Conservation (phyloP, 2,797 vertebrate species). For the Mus spretus region DNA sequence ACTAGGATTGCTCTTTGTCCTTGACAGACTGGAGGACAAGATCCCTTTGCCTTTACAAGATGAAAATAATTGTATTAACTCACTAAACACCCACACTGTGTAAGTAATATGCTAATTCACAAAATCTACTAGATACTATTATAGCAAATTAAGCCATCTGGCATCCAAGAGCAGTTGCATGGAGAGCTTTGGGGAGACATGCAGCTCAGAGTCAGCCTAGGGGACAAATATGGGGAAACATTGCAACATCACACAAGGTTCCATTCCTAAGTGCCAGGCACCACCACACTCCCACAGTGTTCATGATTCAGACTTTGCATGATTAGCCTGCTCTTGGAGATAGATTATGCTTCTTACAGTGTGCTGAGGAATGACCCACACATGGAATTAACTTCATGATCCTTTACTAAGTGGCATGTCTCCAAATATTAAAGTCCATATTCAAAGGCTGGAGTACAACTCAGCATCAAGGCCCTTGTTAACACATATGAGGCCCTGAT, state of each 20-base stretch:
- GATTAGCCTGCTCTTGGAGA: slow-evolving; percentile 55
- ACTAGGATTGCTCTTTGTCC: slow-evolving; percentile 20
- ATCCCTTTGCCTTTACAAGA: slow-evolving; percentile 39
- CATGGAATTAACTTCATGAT: neutral
- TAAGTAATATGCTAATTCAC: slow-evolving; percentile 13
- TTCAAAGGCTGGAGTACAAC: neutral
- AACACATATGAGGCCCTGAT: neutral
- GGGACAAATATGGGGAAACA: neutral
- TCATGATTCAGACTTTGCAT: slow-evolving; percentile 20
- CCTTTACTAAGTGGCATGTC: neutral
- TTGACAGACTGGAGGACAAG: neutral
- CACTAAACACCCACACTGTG: neutral
- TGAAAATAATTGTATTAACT: slow-evolving; percentile 19
- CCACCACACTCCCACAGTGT: neutral
- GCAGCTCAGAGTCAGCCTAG: neutral
- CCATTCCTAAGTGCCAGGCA: neutral
- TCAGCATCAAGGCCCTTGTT: neutral
- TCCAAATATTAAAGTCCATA: slow-evolving; percentile 35
- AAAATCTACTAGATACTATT: neutral
- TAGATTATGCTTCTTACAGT: neutral
- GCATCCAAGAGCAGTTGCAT: neutral
- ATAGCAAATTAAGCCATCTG: neutral
- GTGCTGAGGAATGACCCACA: neutral
- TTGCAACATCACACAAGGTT: neutral
- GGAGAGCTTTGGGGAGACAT: neutral